Conservation (phyloP, 2,888 invertebrate genomes). For the Leptinotarsa tumamoca region DNA sequence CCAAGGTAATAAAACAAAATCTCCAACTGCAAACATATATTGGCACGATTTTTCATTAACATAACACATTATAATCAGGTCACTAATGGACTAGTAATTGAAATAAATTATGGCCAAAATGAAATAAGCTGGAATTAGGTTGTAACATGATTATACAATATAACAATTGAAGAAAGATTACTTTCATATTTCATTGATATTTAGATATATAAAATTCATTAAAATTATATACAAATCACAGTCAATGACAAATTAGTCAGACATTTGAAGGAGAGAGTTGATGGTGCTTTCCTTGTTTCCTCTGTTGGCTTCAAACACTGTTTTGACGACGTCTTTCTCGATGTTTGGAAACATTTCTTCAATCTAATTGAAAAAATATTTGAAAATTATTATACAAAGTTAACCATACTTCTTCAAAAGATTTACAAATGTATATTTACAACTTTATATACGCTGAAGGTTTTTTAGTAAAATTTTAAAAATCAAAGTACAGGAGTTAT, state of each 20-base stretch:
- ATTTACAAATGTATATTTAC: too few species aligned
- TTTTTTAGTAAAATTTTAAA: too few species aligned
- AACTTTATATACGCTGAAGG: too few species aligned
- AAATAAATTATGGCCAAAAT: slow-evolving; percentile 19
- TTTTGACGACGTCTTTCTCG: slow-evolving; percentile 92
- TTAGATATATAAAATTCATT: slow-evolving; percentile 3
- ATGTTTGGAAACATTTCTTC: slow-evolving; percentile 97
- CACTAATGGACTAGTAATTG: slow-evolving; percentile 17
- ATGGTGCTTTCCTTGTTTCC: slow-evolving; percentile 93
- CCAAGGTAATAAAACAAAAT: not conserved
- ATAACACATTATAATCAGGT: slow-evolving; percentile 9
- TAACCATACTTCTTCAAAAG: too few species aligned
- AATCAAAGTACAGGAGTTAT: too few species aligned
- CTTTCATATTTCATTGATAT: slow-evolving; percentile 8
- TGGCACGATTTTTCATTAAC: slow-evolving; percentile 25
- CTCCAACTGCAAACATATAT: slow-evolving; percentile 15
- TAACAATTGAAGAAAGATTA: slow-evolving; percentile 18
- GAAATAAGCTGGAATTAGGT: slow-evolving; percentile 6
- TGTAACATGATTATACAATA: slow-evolving; percentile 9
- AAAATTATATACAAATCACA: not conserved
- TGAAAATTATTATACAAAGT: too few species aligned
- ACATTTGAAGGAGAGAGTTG: slow-evolving; percentile 90
- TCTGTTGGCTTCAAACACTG: slow-evolving; percentile 88
- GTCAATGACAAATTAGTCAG: slow-evolving; percentile 69
- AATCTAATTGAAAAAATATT: slow-evolving; percentile 70